Percentiles rank a stretch among this genome's conserved stretches.
Conservation (phyloP, 2,797 vertebrate genomes). For the Decapterus maruadsi region DNA sequence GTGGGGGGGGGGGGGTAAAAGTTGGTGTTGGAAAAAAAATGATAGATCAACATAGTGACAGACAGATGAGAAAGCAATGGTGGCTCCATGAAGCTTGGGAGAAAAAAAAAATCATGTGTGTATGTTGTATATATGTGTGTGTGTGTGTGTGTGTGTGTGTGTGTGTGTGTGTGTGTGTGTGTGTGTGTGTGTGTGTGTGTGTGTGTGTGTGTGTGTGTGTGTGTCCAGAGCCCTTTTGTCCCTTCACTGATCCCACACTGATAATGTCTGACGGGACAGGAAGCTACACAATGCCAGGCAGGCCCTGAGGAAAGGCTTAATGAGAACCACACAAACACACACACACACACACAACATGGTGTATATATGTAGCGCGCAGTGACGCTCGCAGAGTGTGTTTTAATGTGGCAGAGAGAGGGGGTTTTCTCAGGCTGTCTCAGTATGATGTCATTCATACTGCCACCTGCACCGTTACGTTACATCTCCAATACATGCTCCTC, state of each 20-base stretch:
- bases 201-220: conserved; percentile 30
- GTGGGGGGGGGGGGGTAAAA: neutral
- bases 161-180: conserved; percentile 18
- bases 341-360: conserved; percentile 10
- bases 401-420: too few species aligned
- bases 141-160: conserved; percentile 17
- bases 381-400: too few species aligned
- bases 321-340: conserved; percentile 49
- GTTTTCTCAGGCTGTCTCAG: too few species aligned
- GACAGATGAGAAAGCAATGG: conserved; percentile 46
- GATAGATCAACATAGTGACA: conserved; percentile 31
- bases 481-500: neutral
- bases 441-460: too few species aligned
- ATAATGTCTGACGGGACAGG: conserved; percentile 78
- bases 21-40: conserved; percentile 19
- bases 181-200: neutral
- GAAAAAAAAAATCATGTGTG: conserved; percentile 42
- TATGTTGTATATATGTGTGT: too few species aligned
- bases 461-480: conserved; percentile 2
- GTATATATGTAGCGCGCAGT: too few species aligned
- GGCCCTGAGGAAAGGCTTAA: conserved; percentile 74
- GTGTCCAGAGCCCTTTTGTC: conserved; percentile 67
- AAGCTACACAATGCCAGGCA: conserved; percentile 83
- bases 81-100: conserved; percentile 76
- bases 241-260: conserved; percentile 75